A percentile compares a stretch with the other conserved stretches of the same genome.
Conservation (phyloP, 2,797 vertebrate species). For the Vespertilio murinus region DNA sequence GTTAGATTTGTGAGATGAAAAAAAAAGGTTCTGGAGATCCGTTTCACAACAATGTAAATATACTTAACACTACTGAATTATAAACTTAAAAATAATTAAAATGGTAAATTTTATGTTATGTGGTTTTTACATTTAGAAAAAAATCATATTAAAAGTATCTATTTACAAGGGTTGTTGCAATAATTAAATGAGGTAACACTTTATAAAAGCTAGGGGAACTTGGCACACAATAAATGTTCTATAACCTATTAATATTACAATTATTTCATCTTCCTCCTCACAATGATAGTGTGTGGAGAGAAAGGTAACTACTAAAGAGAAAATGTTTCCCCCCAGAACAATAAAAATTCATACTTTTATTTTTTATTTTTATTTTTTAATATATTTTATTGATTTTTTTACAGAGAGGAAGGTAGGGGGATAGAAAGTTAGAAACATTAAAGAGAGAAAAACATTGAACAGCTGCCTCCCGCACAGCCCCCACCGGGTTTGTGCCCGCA, state of each 20-base stretch:
- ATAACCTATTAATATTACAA: background rate
- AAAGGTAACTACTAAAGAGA: background rate
- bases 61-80: background rate
- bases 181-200: background rate
- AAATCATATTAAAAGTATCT: background rate
- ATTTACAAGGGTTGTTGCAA: background rate
- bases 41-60: background rate
- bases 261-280: background rate
- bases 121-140: background rate
- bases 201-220: background rate
- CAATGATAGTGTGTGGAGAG: background rate
- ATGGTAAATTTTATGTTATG: background rate
- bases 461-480: too few relatives aligned
- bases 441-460: too few relatives aligned
- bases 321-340: background rate
- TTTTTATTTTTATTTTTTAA: too few relatives aligned
- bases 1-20: background rate
- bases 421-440: too few relatives aligned
- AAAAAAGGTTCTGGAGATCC: background rate
- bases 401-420: too few relatives aligned
- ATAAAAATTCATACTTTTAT: slow-evolving; percentile 24
- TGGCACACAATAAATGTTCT: background rate
- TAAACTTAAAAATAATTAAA: background rate
- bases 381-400: too few relatives aligned
- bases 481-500: too few relatives aligned